Evolutionary conservation across 2,888 invertebrate species (phyloP).

Genomic region (Leptopilina drosophilae): DNA sequence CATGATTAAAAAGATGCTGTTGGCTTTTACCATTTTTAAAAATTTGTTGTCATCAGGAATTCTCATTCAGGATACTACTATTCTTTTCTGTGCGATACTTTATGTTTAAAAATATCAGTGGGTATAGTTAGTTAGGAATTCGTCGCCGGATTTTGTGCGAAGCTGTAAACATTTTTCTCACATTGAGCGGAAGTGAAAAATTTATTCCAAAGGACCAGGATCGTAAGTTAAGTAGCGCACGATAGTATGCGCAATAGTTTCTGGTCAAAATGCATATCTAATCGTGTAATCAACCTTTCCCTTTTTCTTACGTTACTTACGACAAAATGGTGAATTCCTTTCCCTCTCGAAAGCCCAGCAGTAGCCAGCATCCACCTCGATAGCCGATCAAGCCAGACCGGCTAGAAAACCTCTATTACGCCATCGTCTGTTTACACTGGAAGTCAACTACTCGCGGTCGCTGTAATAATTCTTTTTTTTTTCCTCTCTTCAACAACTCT

Average conservation of each 20-base stretch:
- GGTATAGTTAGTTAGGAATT: too few relatives aligned
- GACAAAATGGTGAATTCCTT: conserved; percentile 74
- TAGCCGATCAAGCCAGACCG: conserved; percentile 73
- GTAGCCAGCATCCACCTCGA: conserved; percentile 71
- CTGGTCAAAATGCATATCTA: conserved; percentile 67
- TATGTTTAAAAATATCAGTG: too few relatives aligned
- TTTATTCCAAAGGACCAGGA: conserved; percentile 30
- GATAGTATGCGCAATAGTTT: conserved; percentile 47
- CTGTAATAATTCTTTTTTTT: conserved; percentile 40
- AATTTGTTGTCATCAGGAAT: too few relatives aligned
- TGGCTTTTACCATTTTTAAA: too few relatives aligned
- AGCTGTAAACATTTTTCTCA: too few relatives aligned
- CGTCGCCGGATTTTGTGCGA: too few relatives aligned
- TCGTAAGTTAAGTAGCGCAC: conserved; percentile 49
- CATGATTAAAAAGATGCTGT: too few relatives aligned
- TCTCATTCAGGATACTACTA: too few relatives aligned
- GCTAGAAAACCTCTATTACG: conserved; percentile 69
- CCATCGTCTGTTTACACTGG: conserved; percentile 72
- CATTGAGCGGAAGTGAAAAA: background rate
- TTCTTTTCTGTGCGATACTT: too few relatives aligned
- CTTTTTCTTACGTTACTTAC: conserved; percentile 69
- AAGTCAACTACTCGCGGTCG: conserved; percentile 64
- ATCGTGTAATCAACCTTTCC: conserved; percentile 71
- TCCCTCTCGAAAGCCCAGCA: conserved; percentile 67
- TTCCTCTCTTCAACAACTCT: conserved; percentile 34